A percentile compares a stretch with the other conserved stretches of the same genome.
These are phyloP conservation scores for Bos indicus DNA, from an alignment of 2,113 vertebrate species.

Conservation along the genomic window DNA sequence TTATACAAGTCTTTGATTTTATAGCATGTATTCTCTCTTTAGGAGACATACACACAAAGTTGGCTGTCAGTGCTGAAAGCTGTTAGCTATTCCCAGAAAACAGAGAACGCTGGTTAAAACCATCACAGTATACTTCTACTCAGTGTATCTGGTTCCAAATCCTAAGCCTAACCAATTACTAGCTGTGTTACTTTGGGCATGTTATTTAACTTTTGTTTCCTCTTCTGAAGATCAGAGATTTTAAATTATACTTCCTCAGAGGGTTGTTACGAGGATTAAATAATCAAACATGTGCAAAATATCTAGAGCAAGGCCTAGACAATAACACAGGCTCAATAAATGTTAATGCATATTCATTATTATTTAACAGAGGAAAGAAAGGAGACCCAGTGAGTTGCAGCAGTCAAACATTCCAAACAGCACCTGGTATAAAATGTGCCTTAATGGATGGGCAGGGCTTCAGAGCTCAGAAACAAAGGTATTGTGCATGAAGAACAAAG, in stretches of 20 bases:
- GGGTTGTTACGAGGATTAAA: not conserved
- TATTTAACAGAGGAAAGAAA: conserved; percentile 23
- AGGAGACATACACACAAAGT: not conserved
- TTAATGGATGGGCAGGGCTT: not conserved
- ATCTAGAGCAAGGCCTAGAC: not conserved
- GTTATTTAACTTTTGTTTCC: not conserved
- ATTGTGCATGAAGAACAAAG: not conserved
- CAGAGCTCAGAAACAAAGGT: not conserved
- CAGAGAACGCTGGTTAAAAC: not conserved
- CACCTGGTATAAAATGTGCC: not conserved
- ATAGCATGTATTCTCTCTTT: not conserved
- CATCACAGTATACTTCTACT: not conserved
- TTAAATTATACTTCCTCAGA: not conserved
- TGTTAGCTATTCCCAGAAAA: not conserved
- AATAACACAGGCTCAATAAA: not conserved
- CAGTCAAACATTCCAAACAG: not conserved
- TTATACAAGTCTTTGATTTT: not conserved
- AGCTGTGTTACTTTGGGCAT: not conserved
- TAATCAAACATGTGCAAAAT: not conserved
- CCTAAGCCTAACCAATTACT: not conserved
- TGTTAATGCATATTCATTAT: not conserved
- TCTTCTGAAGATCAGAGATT: not conserved
- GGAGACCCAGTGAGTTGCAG: not conserved
- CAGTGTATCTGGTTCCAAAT: not conserved
- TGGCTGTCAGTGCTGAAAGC: not conserved